Conservation (phyloP, 2,888 invertebrate species). For the Thymelicus acteon region DNA sequence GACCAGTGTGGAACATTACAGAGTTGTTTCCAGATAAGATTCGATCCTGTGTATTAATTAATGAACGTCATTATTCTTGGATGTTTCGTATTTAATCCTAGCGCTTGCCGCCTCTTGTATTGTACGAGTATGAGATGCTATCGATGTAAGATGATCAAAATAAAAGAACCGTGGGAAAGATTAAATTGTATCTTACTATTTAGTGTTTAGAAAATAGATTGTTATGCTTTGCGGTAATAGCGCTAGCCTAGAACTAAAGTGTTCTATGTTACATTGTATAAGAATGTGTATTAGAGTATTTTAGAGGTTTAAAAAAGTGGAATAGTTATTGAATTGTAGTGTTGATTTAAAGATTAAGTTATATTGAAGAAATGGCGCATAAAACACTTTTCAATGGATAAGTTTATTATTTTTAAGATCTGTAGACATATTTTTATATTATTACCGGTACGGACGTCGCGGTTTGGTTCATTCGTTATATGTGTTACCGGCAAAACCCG, state of each 20-base stretch:
- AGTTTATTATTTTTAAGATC: no score
- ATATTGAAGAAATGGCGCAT: no score
- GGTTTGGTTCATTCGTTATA: no score
- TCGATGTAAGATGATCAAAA: slow-evolving; percentile 10
- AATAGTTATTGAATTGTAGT: no score
- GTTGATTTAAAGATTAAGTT: no score
- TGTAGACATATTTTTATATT: no score
- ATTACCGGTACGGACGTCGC: no score
- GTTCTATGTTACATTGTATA: neutral
- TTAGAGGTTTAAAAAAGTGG: no score
- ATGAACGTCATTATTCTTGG: slow-evolving; percentile 58
- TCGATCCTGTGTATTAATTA: slow-evolving; percentile 54
- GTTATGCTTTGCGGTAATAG: neutral
- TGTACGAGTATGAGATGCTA: slow-evolving; percentile 12
- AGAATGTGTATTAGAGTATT: neutral
- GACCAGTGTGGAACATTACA: slow-evolving; percentile 40
- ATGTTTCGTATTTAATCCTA: slow-evolving; percentile 29
- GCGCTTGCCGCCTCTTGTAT: slow-evolving; percentile 17
- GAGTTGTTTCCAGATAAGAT: slow-evolving; percentile 33
- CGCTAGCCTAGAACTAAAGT: neutral
- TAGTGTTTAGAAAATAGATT: neutral
- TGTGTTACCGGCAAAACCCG: no score
- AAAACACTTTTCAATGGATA: no score
- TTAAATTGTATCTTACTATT: slow-evolving; percentile 15
- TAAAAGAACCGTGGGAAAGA: slow-evolving; percentile 21